Evolutionary conservation across 2,113 vertebrate genomes (phyloP).

Genomic region (Geococcyx californianus): DNA sequence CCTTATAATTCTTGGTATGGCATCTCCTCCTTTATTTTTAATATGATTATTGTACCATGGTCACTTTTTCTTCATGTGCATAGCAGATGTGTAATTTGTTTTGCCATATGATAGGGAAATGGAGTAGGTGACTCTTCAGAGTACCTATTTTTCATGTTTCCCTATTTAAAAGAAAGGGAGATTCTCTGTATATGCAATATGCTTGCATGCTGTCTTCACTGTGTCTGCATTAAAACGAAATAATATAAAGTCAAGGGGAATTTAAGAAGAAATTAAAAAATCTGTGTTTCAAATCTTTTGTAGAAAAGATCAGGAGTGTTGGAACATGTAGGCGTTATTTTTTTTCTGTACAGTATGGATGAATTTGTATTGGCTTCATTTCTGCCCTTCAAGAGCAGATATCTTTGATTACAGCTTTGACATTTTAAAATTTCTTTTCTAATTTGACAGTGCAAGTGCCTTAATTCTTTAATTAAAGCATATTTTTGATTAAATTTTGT

Average conservation of each 20-base stretch:
- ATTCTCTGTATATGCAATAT: neutral
- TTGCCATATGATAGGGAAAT: neutral
- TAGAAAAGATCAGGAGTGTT: neutral
- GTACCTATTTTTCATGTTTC: neutral
- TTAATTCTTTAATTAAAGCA: constrained; percentile 8
- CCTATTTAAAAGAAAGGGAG: neutral
- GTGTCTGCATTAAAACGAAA: neutral
- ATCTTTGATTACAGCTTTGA: neutral
- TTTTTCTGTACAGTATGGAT: neutral
- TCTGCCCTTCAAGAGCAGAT: neutral
- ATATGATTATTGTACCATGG: neutral
- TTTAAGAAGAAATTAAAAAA: neutral
- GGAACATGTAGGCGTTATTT: neutral
- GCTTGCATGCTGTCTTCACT: neutral
- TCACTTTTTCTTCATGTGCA: neutral
- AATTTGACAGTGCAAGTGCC: neutral
- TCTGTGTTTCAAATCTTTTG: neutral
- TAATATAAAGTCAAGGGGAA: neutral
- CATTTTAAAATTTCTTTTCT: neutral
- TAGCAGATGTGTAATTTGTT: neutral
- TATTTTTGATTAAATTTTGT: neutral
- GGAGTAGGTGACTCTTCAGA: neutral
- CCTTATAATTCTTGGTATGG: neutral
- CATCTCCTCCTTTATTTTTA: neutral
- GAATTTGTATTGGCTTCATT: neutral